Evolutionary conservation across 2,113 vertebrate species (phyloP), one percentile per base, ranked within the genome.

Genomic region (Platichthys flesus): DNA sequence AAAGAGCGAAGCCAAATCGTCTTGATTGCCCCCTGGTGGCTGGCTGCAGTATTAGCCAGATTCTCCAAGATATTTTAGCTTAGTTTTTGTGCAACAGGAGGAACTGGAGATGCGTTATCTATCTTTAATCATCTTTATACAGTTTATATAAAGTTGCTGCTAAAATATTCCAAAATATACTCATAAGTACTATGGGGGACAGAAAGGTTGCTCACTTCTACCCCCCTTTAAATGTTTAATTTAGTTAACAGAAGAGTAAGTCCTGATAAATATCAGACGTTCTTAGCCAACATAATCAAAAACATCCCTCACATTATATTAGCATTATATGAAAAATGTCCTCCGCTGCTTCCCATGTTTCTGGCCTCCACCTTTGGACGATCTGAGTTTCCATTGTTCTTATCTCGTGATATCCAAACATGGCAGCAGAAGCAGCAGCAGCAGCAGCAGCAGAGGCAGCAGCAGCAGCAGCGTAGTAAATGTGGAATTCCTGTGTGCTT

Each of bases 401-500:
- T 71, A 73, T 83, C 62, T 51, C 2, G 15, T 8, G 37, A 47
- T 42, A 74, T 88, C 65, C 31, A 24, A 72, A 82, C 81, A 64
- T 67, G 69, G 60, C 74, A 24, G 59, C 67, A 23, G 47, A 16
- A 15, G 45, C 45, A 49, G 45, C 45, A 49, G 24, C 24, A 24
- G 24, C 1, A 2, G 24, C 24, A 24, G 24, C 24, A 24, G 24
- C 24, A 24, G 24, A 1, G 2, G 24, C 24, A 24, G 24, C 24
- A 24, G 24, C 24, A 24, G 15, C 47, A 51, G 47, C 18, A 51
- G 82, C 9, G 54, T 82, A 72, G 61, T 69, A 18, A 90, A 89
- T 81, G 76, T 83, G 82, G 67, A 90, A 89, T 91, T 88, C 79
- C 73, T 81, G 16, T 62, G 72, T 67, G 59, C 76, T 78, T 56